Evolutionary conservation across 2,797 vertebrate genomes (phyloP).

Genomic region (Sitta carolinensis): DNA sequence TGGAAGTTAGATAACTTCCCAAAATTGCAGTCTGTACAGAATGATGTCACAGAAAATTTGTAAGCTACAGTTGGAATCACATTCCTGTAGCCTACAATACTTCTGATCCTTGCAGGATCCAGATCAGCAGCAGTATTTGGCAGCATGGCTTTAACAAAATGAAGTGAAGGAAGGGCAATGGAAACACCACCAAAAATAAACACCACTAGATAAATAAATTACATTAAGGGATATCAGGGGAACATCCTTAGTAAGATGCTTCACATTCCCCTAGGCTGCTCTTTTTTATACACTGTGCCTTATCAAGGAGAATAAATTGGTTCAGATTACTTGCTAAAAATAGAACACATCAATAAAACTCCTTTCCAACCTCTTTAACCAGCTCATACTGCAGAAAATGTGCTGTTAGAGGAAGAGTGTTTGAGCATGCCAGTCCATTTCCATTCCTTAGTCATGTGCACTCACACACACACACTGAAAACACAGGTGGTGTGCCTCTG

Average conservation of each 20-base stretch:
- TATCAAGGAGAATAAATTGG: conserved; percentile 27
- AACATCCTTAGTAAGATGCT: not conserved
- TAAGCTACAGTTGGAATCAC: not conserved
- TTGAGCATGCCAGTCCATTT: not conserved
- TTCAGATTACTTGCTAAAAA: conserved; percentile 42
- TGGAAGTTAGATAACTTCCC: not conserved
- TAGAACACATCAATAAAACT: conserved; percentile 34
- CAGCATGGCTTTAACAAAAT: not conserved
- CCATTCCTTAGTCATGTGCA: not conserved
- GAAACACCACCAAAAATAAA: not conserved
- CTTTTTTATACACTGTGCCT: not conserved
- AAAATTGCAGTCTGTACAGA: not conserved
- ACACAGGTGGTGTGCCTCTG: not conserved
- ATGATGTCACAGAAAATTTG: not conserved
- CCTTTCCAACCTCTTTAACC: not conserved
- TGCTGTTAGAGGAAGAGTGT: not conserved
- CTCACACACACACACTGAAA: not conserved
- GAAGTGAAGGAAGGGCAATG: not conserved
- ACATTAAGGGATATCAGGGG: not conserved
- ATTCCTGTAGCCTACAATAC: not conserved
- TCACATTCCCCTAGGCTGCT: not conserved
- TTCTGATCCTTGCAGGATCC: not conserved
- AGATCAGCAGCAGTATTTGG: not conserved
- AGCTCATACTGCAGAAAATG: not conserved
- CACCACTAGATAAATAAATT: not conserved